phyloP scores from a whole-genome alignment of 2,888 invertebrate genomes.

The Acronicta psi region DNA sequence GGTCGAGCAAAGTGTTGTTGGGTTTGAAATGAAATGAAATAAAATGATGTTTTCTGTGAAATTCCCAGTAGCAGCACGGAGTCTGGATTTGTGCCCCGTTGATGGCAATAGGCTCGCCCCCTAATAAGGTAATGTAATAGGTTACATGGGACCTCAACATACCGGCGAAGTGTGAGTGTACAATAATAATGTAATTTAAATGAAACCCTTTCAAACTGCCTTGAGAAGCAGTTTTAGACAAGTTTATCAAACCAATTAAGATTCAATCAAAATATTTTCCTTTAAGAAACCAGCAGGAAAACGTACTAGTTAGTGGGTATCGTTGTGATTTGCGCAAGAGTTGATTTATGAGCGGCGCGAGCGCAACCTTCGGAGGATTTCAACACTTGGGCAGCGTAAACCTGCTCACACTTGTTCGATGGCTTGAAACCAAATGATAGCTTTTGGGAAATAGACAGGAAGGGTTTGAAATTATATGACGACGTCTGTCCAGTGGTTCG shows the following conservation, averaged over 20 bases:
- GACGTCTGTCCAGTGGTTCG: too few relatives aligned
- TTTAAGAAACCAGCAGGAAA: constrained; percentile 27
- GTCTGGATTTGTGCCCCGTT: too few relatives aligned
- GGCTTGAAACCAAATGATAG: not conserved
- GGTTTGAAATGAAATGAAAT: too few relatives aligned
- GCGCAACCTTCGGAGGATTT: constrained; percentile 33
- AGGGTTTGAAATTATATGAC: too few relatives aligned
- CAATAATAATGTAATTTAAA: not conserved
- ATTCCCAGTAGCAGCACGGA: too few relatives aligned
- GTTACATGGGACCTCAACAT: too few relatives aligned
- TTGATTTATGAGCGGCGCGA: constrained; percentile 5
- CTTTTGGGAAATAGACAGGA: too few relatives aligned
- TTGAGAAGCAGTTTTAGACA: not conserved
- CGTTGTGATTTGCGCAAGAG: constrained; percentile 11
- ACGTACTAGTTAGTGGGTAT: constrained; percentile 7
- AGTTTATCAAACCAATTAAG: constrained; percentile 20
- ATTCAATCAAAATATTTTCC: constrained; percentile 22
- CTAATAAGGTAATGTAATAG: too few relatives aligned
- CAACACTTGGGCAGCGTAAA: constrained; percentile 18
- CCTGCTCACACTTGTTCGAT: constrained; percentile 13
- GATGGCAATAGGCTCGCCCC: too few relatives aligned
- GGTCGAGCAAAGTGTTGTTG: too few relatives aligned
- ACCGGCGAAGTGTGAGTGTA: too few relatives aligned
- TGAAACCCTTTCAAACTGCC: not conserved
- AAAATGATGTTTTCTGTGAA: too few relatives aligned